These are phyloP conservation scores for Zaprionus lachaisei DNA, from an alignment of 1,140 invertebrate genomes.

Conservation along the genomic window DNA sequence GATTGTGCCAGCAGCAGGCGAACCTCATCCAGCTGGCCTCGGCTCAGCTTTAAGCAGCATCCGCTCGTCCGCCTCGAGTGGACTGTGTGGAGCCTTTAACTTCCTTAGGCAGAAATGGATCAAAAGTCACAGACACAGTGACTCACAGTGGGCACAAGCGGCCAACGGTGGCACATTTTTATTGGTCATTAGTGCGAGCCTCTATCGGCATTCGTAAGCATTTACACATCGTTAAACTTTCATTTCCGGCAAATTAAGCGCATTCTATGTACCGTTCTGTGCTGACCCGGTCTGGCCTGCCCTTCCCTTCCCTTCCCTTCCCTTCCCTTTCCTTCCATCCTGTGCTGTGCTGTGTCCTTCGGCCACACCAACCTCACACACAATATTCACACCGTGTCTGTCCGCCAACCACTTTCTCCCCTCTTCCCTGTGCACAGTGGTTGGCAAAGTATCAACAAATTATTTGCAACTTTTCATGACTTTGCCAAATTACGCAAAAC, in stretches of 20 bases:
- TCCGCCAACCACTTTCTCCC: neutral
- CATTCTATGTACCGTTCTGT: conserved; percentile 73
- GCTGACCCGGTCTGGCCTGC: conserved; percentile 3
- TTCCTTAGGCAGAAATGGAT: conserved; percentile 73
- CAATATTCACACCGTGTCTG: conserved; percentile 14
- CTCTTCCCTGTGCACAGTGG: neutral
- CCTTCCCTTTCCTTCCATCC: neutral
- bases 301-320: neutral
- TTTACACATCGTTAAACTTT: conserved; percentile 83
- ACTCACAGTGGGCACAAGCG: conserved; percentile 5
- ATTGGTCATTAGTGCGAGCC: conserved; percentile 80
- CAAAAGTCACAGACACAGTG: conserved; percentile 63
- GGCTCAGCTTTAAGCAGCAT: conserved; percentile 18
- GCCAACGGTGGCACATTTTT: conserved; percentile 74
- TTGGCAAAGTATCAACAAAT: neutral
- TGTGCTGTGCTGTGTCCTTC: conserved; percentile 7
- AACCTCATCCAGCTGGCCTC: conserved; percentile 8
- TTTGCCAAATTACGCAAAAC: neutral
- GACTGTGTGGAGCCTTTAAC: conserved; percentile 49
- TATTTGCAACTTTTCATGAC: conserved; percentile 5
- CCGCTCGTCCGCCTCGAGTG: neutral
- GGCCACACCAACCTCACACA: conserved; percentile 13
- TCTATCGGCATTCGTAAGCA: conserved; percentile 83
- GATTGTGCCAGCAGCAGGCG: conserved; percentile 37
- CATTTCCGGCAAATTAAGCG: conserved; percentile 83